Percentiles rank a stretch among this genome's conserved stretches.
Conservation (phyloP, 2,888 invertebrate species). For the Druceiella hillmani region DNA sequence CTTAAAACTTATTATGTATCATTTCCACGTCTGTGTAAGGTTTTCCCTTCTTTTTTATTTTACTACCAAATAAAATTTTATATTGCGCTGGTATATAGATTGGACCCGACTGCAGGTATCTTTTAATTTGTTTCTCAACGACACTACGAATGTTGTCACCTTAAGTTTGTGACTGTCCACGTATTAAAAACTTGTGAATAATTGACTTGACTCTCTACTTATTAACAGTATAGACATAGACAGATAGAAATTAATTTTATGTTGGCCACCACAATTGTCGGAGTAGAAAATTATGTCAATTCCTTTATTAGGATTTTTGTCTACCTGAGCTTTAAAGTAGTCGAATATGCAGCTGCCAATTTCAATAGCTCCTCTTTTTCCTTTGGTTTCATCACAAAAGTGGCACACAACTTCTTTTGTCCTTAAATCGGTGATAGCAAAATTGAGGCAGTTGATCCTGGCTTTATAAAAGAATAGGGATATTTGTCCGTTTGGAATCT, state of each 20-base stretch:
- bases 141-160: conserved; percentile 14
- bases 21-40: no score
- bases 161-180: conserved; percentile 19
- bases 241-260: no score
- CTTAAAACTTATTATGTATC: conserved; percentile 14
- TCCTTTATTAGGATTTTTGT: conserved; percentile 9
- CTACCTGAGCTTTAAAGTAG: conserved; percentile 14
- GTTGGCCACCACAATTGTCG: conserved; percentile 17
- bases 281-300: conserved; percentile 15
- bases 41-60: conserved; percentile 22
- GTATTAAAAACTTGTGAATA: conserved; percentile 17
- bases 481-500: conserved; percentile 19
- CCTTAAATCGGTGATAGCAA: conserved; percentile 16
- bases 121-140: conserved; percentile 16
- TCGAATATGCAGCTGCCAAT: conserved; percentile 19
- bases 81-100: no score
- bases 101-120: no score
- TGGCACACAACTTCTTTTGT: conserved; percentile 17
- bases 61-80: no score
- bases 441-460: conserved; percentile 19
- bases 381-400: conserved; percentile 23
- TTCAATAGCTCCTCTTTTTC: conserved; percentile 21
- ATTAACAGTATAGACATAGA: conserved; percentile 1
- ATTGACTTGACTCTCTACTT: conserved; percentile 2
- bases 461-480: conserved; percentile 22